Evolutionary conservation across 2,113 vertebrate species (phyloP).

Genomic region (Myotis brandtii): DNA sequence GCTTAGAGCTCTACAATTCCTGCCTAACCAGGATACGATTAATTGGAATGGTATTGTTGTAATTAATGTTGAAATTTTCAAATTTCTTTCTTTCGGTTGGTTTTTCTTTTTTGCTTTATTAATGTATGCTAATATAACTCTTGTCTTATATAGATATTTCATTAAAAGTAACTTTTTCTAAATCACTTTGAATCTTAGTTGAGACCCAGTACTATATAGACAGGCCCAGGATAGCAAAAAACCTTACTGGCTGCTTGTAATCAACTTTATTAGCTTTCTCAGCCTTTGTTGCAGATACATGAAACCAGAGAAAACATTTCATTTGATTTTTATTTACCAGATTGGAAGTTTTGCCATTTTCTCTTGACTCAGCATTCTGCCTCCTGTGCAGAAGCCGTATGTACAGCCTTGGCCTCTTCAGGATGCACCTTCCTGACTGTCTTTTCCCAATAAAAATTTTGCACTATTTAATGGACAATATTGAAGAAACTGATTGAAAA

Average conservation of each 20-base stretch:
- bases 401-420: background rate
- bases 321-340: background rate
- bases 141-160: background rate
- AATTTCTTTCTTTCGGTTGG: background rate
- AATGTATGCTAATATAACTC: background rate
- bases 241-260: background rate
- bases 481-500: background rate
- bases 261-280: background rate
- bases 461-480: background rate
- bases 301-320: background rate
- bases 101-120: background rate
- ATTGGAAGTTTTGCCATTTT: background rate
- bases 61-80: constrained; percentile 12
- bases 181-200: background rate
- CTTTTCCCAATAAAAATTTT: background rate
- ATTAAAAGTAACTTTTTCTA: constrained; percentile 7
- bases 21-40: background rate
- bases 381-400: background rate
- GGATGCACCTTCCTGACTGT: background rate
- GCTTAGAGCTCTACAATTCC: background rate
- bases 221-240: background rate
- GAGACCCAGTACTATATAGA: background rate
- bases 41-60: background rate
- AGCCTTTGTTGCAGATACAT: background rate
- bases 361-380: background rate